These are phyloP conservation scores for Drosophila trapezifrons DNA, from an alignment of 1,140 invertebrate species.

Conservation along the genomic window DNA sequence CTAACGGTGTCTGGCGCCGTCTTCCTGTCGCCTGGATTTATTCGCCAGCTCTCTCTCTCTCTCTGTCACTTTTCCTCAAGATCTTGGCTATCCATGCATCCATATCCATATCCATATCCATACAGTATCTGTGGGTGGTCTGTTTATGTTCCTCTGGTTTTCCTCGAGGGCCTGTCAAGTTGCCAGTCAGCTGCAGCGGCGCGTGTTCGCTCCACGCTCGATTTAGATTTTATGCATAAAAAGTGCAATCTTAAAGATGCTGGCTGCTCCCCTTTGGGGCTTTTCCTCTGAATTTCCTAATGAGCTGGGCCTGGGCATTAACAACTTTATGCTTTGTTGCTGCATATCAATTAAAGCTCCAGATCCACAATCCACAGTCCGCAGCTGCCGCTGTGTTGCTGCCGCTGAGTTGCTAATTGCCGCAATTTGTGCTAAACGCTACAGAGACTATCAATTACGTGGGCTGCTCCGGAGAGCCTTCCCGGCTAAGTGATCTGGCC, in stretches of 20 bases:
- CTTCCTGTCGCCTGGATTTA: conserved; percentile 9
- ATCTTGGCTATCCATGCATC: background rate
- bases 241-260: conserved; percentile 56
- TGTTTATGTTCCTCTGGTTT: background rate
- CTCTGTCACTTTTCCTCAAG: background rate
- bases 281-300: conserved; percentile 72
- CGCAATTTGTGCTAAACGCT: conserved; percentile 79
- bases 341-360: conserved; percentile 79
- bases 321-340: conserved; percentile 81
- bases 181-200: conserved; percentile 75
- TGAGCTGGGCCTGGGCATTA: conserved; percentile 75
- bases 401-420: conserved; percentile 68
- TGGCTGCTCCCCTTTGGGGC: conserved; percentile 31
- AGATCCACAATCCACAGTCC: conserved; percentile 15
- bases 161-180: conserved; percentile 60
- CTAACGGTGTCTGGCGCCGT: conserved; percentile 55
- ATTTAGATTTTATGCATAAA: conserved; percentile 82
- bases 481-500: conserved; percentile 50
- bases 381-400: conserved; percentile 16
- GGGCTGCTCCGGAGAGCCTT: conserved; percentile 46
- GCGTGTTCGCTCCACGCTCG: conserved; percentile 72
- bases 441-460: conserved; percentile 78
- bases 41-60: too few relatives aligned
- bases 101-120: conserved; percentile 8
- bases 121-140: conserved; percentile 37